phyloP scores from a whole-genome alignment of 2,797 vertebrate genomes.

The Melanotaenia boesemani region DNA sequence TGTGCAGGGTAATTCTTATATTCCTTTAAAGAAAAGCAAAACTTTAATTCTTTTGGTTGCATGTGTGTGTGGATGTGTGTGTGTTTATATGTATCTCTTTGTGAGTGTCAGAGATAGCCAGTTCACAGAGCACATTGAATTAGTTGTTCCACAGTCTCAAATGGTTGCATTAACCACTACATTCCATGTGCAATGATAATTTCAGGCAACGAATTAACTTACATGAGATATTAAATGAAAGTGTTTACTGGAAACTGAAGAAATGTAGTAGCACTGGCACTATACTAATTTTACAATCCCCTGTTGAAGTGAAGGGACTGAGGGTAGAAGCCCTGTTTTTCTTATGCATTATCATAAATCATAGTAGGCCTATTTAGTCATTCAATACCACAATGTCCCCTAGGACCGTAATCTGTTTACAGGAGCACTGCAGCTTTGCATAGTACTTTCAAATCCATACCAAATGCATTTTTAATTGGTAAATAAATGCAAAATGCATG shows the following conservation, averaged over 20 bases:
- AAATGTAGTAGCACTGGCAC: constrained; percentile 56
- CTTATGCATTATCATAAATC: constrained; percentile 87
- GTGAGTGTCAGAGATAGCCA: background rate
- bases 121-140: constrained; percentile 13
- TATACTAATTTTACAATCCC: constrained; percentile 69
- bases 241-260: constrained; percentile 48
- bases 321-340: constrained; percentile 72
- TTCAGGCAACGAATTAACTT: constrained; percentile 22
- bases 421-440: constrained; percentile 82
- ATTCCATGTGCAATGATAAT: constrained; percentile 15
- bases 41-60: constrained; percentile 25
- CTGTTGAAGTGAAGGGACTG: constrained; percentile 69
- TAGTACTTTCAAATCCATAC: constrained; percentile 86
- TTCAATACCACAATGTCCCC: constrained; percentile 84
- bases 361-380: constrained; percentile 85
- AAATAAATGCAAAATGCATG: constrained; percentile 85
- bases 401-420: constrained; percentile 84
- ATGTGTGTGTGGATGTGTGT: background rate
- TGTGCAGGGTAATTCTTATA: constrained; percentile 57
- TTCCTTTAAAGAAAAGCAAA: constrained; percentile 62
- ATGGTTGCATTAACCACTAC: constrained; percentile 10
- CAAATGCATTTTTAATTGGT: constrained; percentile 86
- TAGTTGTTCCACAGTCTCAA: constrained; percentile 18
- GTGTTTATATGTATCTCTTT: background rate
- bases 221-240: constrained; percentile 38